phyloP scores from a whole-genome alignment of 2,797 vertebrate species.

The Bradypodion pumilum region DNA sequence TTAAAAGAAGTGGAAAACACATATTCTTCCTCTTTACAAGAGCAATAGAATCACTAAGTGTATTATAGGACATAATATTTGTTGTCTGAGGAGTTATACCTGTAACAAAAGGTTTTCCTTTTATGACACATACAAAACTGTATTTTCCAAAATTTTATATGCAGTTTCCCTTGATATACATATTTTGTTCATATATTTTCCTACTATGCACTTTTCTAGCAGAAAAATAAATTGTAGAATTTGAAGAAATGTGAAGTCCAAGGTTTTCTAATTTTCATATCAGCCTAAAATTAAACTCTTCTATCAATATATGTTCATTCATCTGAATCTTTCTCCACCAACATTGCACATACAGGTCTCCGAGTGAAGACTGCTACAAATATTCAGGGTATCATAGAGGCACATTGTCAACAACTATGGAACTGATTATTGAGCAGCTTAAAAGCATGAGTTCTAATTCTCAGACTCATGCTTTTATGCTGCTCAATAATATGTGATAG shows the following conservation, averaged over 20 bases:
- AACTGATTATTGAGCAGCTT: no score
- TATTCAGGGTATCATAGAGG: no score
- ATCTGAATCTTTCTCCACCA: no score
- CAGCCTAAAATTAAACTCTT: no score
- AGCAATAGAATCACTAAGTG: slow-evolving; percentile 2
- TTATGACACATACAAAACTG: slow-evolving; percentile 1
- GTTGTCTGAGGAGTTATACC: slow-evolving; percentile 4
- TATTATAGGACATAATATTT: neutral
- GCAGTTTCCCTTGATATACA: neutral
- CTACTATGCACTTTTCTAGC: neutral
- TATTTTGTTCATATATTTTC: neutral
- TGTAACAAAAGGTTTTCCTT: neutral
- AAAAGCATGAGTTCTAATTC: no score
- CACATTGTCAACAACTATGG: no score
- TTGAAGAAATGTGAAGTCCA: neutral
- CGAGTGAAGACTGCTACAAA: no score
- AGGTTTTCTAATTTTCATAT: no score
- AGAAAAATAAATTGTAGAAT: neutral
- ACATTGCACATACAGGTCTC: no score
- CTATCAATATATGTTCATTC: no score
- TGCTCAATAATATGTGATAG: neutral
- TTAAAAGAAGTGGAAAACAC: neutral
- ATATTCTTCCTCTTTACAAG: neutral
- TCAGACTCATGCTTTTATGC: slow-evolving; percentile 48
- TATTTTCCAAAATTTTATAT: neutral